Conservation (phyloP, 2,888 invertebrate genomes). For the Tipula confusa region DNA sequence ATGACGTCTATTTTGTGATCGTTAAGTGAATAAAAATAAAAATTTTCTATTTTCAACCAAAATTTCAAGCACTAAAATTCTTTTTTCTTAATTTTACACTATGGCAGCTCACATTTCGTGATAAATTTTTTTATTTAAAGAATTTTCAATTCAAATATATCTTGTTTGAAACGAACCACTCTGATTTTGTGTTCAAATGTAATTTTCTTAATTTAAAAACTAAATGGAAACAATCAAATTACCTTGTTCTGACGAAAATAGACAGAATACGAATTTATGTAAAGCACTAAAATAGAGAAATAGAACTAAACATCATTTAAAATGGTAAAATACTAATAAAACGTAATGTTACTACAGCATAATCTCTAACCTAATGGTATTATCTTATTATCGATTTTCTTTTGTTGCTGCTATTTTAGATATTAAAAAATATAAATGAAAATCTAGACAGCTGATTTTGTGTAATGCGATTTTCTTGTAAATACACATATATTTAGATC, state of each 20-base stretch:
- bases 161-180: background rate
- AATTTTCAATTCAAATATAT: background rate
- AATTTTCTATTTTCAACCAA: background rate
- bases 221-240: background rate
- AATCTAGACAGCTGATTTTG: background rate
- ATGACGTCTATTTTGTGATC: background rate
- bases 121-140: background rate
- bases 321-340: background rate
- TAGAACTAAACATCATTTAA: background rate
- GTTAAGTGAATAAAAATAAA: background rate
- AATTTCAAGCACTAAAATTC: background rate
- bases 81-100: background rate
- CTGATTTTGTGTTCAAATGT: background rate
- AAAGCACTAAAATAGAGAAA: background rate
- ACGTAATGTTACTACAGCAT: background rate
- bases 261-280: background rate
- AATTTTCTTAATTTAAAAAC: background rate
- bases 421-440: background rate
- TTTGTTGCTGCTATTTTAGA: background rate
- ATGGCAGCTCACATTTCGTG: background rate
- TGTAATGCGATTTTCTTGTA: background rate
- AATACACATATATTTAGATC: too few relatives aligned
- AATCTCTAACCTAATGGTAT: constrained; percentile 3
- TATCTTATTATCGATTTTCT: background rate
- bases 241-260: background rate